phyloP scores from a whole-genome alignment of 1,140 invertebrate species.

The Geopemphigus sp. region DNA sequence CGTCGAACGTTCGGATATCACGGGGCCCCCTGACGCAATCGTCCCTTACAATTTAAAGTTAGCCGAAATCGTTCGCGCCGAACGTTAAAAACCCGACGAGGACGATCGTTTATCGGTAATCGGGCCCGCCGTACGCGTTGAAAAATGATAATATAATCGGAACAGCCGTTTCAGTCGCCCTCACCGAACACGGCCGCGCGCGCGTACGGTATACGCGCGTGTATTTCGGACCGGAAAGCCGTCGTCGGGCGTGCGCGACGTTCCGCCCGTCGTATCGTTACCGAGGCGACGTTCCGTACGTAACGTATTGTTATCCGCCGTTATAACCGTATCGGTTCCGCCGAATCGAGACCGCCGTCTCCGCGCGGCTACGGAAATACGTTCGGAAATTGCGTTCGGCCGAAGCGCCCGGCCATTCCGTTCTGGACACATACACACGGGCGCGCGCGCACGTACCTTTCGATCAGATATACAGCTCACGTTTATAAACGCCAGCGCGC shows the following conservation, averaged over 20 bases:
- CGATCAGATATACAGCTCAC: not conserved
- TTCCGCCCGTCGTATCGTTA: not conserved
- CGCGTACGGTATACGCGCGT: not conserved
- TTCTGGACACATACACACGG: not conserved
- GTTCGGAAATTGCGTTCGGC: conserved; percentile 5
- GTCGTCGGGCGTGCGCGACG: not conserved
- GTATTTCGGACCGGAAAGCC: too few relatives aligned
- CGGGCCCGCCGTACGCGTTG: too few relatives aligned
- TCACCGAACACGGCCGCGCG: too few relatives aligned
- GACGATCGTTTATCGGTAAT: too few relatives aligned
- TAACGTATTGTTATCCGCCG: not conserved
- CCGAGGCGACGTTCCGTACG: not conserved
- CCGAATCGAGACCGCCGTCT: not conserved
- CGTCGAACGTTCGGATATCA: too few relatives aligned
- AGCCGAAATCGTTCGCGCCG: too few relatives aligned
- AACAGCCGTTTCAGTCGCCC: too few relatives aligned
- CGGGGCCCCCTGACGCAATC: too few relatives aligned
- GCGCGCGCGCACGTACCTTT: not conserved
- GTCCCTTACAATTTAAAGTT: too few relatives aligned
- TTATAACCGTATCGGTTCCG: not conserved
- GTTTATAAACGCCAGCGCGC: not conserved
- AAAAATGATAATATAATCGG: too few relatives aligned
- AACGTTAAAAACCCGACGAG: too few relatives aligned
- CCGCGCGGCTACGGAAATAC: not conserved
- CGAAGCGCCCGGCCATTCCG: too few relatives aligned